phyloP scores from a whole-genome alignment of 2,797 vertebrate species.

The Sciurus vulgaris region DNA sequence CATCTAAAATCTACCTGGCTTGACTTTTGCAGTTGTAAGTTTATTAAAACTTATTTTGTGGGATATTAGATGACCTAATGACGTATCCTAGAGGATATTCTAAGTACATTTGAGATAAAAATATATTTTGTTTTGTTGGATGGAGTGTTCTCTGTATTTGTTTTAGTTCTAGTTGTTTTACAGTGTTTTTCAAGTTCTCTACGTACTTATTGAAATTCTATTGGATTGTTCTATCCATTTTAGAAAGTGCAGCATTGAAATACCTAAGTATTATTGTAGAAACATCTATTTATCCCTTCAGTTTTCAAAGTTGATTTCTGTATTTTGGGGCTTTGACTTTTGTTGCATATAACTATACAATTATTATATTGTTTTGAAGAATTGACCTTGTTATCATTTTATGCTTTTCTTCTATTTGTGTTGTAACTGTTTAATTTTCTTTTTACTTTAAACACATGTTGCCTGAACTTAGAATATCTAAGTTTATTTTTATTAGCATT shows the following conservation, averaged over 20 bases:
- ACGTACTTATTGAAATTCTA: neutral
- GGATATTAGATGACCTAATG: accelerated
- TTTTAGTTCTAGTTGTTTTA: neutral
- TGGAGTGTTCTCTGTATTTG: neutral
- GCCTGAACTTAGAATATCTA: neutral
- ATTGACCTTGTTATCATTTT: neutral
- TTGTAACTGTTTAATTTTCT: neutral
- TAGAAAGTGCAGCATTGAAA: neutral
- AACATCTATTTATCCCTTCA: neutral
- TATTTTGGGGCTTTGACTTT: neutral
- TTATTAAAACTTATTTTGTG: neutral
- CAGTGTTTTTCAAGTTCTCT: neutral
- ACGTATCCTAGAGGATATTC: neutral
- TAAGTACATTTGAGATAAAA: neutral
- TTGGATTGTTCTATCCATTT: neutral
- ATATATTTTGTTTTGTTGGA: neutral
- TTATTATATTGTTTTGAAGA: neutral
- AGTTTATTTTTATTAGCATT: neutral
- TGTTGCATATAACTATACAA: neutral
- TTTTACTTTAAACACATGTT: neutral
- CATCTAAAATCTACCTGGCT: neutral
- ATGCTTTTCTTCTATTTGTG: neutral
- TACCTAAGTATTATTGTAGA: neutral
- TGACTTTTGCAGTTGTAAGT: neutral
- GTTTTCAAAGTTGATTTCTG: neutral